These are phyloP conservation scores for Hoplodrina blanda DNA, from an alignment of 2,888 invertebrate species.

Conservation along the genomic window DNA sequence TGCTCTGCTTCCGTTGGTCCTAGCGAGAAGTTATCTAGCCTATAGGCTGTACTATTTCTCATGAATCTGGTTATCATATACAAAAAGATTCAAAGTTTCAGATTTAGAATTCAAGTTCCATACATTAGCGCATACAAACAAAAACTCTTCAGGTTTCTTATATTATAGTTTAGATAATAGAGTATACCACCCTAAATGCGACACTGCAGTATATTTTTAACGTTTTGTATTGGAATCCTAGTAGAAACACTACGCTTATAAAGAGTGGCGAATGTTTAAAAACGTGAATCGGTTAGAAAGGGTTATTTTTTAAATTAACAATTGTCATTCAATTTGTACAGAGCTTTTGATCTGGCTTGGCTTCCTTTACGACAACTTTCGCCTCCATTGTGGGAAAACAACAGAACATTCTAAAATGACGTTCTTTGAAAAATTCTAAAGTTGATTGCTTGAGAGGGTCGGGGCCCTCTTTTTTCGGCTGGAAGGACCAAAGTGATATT, in stretches of 20 bases:
- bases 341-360: neutral
- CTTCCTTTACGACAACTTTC: constrained; percentile 5
- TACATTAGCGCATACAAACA: no score
- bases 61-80: no score
- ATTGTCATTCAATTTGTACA: neutral
- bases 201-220: neutral
- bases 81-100: no score
- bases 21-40: no score
- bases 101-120: no score
- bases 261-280: neutral
- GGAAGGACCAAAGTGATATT: neutral
- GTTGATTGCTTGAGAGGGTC: neutral
- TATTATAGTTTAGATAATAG: neutral
- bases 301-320: constrained; percentile 17
- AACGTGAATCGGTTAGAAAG: no score
- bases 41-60: no score
- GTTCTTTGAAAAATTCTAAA: neutral
- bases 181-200: neutral
- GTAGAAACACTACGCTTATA: neutral
- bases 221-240: neutral
- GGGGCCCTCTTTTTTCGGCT: constrained; percentile 8
- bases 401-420: constrained; percentile 11
- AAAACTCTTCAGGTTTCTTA: no score
- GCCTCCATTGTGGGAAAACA: neutral
- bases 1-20: no score